These are phyloP conservation scores for Nothobranchius kuhntae DNA, from an alignment of 2,113 vertebrate genomes.

Conservation along the genomic window DNA sequence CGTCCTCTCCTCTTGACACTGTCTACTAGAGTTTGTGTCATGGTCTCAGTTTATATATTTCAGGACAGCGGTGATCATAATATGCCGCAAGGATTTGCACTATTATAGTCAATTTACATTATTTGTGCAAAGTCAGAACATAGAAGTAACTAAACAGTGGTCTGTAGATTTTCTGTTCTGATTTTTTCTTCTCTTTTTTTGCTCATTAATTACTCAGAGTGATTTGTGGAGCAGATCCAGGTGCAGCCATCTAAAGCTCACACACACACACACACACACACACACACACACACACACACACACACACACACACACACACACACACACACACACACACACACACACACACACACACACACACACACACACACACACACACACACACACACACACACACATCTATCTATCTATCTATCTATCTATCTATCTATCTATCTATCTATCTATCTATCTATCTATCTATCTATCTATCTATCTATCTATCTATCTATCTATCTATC, in stretches of 20 bases:
- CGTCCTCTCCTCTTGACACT: not conserved
- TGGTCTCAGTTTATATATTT: not conserved
- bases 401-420: too few relatives aligned
- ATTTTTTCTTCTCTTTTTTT: not conserved
- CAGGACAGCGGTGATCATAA: not conserved
- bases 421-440: too few relatives aligned
- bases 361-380: too few relatives aligned
- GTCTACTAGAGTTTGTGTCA: not conserved
- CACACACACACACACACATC: too few relatives aligned
- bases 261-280: constrained; percentile 4
- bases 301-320: constrained; percentile 5
- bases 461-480: too few relatives aligned
- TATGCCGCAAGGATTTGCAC: not conserved
- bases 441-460: too few relatives aligned
- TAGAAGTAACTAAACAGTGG: not conserved
- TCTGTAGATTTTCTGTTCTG: not conserved
- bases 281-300: too few relatives aligned
- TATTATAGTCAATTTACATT: not conserved
- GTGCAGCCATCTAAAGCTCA: constrained; percentile 17
- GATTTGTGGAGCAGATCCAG: constrained; percentile 52
- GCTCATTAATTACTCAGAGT: constrained; percentile 30
- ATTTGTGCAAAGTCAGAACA: not conserved
- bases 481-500: too few relatives aligned
- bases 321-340: too few relatives aligned
- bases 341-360: constrained; percentile 19